Conservation (phyloP, 2,888 invertebrate species). For the Dorcus hopei region DNA sequence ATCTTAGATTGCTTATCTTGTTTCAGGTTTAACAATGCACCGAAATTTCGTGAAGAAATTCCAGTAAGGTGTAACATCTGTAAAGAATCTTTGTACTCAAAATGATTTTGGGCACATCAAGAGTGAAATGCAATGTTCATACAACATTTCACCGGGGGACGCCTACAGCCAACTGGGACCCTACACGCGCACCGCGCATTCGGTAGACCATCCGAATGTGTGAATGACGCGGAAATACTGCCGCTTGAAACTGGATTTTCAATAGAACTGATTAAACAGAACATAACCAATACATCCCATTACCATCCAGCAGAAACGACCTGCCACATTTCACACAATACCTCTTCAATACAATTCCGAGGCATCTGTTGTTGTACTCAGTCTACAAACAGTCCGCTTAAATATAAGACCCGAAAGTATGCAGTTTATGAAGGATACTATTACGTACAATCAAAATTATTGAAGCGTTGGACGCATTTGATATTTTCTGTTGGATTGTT, state of each 20-base stretch:
- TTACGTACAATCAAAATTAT: not conserved
- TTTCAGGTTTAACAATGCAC: conserved; percentile 16
- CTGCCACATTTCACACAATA: not conserved
- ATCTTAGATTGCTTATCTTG: not conserved
- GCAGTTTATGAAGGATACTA: not conserved
- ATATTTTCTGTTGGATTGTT: too few relatives aligned
- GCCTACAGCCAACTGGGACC: conserved; percentile 38
- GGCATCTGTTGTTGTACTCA: too few relatives aligned
- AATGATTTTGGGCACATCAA: conserved; percentile 37
- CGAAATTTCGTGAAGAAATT: not conserved
- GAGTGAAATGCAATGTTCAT: conserved; percentile 43
- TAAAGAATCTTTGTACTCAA: conserved; percentile 23
- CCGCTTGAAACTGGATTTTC: conserved; percentile 22
- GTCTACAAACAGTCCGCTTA: too few relatives aligned
- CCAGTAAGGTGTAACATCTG: too few relatives aligned
- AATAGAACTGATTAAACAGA: conserved; percentile 22
- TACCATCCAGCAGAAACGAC: not conserved
- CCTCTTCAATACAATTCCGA: not conserved
- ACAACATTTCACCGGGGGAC: conserved; percentile 35
- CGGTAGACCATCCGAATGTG: conserved; percentile 31
- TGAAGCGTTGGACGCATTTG: too few relatives aligned
- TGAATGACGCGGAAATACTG: conserved; percentile 27
- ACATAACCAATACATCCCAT: not conserved
- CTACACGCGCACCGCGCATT: conserved; percentile 38
- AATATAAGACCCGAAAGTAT: not conserved